Evolutionary conservation across 1,140 invertebrate species (phyloP), one percentile per base, ranked within the genome.

Genomic region (Drosophila nannoptera): DNA sequence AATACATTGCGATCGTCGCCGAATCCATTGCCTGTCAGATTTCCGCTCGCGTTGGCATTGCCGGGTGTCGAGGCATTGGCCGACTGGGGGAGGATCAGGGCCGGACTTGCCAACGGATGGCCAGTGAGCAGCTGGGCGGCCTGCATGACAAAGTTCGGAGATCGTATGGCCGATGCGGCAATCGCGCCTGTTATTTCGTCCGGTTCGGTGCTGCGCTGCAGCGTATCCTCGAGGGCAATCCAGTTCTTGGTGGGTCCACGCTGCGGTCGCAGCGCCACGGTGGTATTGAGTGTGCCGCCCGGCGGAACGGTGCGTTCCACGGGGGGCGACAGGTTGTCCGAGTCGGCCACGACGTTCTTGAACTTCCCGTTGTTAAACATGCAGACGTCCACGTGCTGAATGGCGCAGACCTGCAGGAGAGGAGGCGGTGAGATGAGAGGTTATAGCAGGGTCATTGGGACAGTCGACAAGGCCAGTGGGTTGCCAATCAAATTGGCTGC

Each of bases 311-410:
- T 84, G 4, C 80, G 77, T 29, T 89, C 87, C 7, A 83, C 73
- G 0, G 71, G 22, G 2, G 87, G 77, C 4, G 66, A 73, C 29
- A 92, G 92, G 11, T 93, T 93, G 71, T 96, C 96, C 16, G 97
- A 90, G 53, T 95, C 92, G 1, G 98, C 98, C 0, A 99, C 98
- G 1, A 97, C 94, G 89, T 99, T 99, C 90, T 99, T 99, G 90
- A 99, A 99, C 90, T 98, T 98, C 0, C 98, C 98, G 76, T 98
- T 99, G 58, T 97, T 98, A 90, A 99, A 99, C 93, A 99, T 97
- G 90, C 98, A 99, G 0, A 99, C 98, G 88, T 99, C 98, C 4
- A 99, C 98, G 90, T 98, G 96, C 91, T 99, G 98, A 4, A 98
- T 94, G 43, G 98, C 94, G 69, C 96, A 92, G 11, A 95, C 92